phyloP scores from a whole-genome alignment of 2,113 vertebrate genomes.

The Nerophis ophidion region DNA sequence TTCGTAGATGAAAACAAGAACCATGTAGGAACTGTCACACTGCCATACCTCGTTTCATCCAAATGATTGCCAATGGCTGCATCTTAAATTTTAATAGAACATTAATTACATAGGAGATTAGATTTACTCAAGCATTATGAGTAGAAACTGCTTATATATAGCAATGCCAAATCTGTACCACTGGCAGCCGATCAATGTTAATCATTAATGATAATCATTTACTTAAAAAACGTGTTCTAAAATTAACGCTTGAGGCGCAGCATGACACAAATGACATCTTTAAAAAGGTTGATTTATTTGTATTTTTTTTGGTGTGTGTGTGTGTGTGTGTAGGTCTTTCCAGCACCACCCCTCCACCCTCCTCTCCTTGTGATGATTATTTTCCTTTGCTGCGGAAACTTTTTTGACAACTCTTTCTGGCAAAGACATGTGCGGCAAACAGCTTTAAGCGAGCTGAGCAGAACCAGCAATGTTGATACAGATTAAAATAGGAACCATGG shows the following conservation, averaged over 20 bases:
- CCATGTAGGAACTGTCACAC: conserved; percentile 31
- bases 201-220: conserved; percentile 49
- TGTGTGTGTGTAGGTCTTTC: conserved; percentile 1
- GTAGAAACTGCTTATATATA: conserved; percentile 51
- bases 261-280: conserved; percentile 30
- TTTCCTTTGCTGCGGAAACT: conserved; percentile 33
- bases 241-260: conserved; percentile 1
- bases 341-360: neutral
- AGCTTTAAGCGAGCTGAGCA: conserved; percentile 44
- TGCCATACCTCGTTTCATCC: conserved; percentile 31
- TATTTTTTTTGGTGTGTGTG: conserved; percentile 17
- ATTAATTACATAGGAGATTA: conserved; percentile 58
- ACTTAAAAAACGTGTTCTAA: conserved; percentile 33
- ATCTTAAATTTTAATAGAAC: conserved; percentile 41
- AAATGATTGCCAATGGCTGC: conserved; percentile 44
- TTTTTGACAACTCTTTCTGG: conserved; percentile 45
- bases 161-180: conserved; percentile 46
- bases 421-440: conserved; percentile 36
- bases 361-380: conserved; percentile 20
- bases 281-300: conserved; percentile 39
- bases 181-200: conserved; percentile 38
- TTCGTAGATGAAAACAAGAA: conserved; percentile 36
- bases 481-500: conserved; percentile 65
- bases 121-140: conserved; percentile 43
- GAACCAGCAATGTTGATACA: conserved; percentile 39